phyloP scores from a whole-genome alignment of 2,888 invertebrate species.

The Microctonus aethiopoides region DNA sequence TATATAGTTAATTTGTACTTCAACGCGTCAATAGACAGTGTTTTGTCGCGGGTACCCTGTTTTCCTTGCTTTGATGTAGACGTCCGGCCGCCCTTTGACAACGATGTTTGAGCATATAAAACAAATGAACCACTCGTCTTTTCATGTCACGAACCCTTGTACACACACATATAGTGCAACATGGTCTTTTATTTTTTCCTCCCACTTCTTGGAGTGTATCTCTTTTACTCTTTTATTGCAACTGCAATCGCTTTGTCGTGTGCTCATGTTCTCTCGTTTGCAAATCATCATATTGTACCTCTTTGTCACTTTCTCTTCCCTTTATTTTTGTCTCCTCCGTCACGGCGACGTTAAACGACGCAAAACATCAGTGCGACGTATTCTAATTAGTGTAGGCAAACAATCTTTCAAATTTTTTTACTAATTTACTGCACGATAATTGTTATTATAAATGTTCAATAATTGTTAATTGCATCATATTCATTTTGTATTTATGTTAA shows the following conservation, averaged over 20 bases:
- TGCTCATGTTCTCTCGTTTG: constrained; percentile 19
- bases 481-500: too few relatives aligned
- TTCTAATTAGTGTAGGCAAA: constrained; percentile 56
- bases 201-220: background rate
- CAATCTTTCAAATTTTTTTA: constrained; percentile 5
- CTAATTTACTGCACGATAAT: background rate
- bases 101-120: constrained; percentile 34
- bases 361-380: constrained; percentile 45
- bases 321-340: constrained; percentile 31
- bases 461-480: too few relatives aligned
- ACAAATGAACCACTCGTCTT: constrained; percentile 36
- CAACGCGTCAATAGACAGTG: constrained; percentile 37
- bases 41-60: constrained; percentile 33
- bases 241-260: background rate
- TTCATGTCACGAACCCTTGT: constrained; percentile 28
- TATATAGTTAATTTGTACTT: constrained; percentile 39
- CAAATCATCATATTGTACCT: constrained; percentile 32
- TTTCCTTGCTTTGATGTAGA: constrained; percentile 43
- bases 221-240: constrained; percentile 1
- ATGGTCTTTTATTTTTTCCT: constrained; percentile 19
- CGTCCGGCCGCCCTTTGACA: constrained; percentile 36
- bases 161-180: constrained; percentile 28
- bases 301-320: constrained; percentile 39
- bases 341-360: constrained; percentile 50
- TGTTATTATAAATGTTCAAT: background rate